Percentiles rank a stretch among this genome's conserved stretches.
phyloP scores from a whole-genome alignment of 2,797 vertebrate genomes.

The Thamnophis elegans region DNA sequence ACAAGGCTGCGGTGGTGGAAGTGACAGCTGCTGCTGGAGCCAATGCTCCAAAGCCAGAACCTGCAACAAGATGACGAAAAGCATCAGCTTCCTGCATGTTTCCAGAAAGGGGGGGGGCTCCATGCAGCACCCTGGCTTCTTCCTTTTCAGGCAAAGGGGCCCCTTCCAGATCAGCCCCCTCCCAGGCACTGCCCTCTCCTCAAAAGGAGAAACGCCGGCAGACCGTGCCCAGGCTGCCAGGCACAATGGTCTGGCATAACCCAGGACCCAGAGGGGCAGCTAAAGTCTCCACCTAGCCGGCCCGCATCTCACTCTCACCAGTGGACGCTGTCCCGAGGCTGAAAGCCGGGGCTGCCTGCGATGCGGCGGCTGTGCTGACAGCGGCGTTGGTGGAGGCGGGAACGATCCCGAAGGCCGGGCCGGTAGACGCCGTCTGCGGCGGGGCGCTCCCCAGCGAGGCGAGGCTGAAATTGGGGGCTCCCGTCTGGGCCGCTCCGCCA shows the following conservation, averaged over 20 bases:
- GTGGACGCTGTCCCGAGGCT: slow-evolving; percentile 62
- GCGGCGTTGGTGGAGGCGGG: slow-evolving; percentile 32
- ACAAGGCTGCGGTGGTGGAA: slow-evolving; percentile 53
- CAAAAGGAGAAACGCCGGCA: background rate
- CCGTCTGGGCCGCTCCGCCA: slow-evolving; percentile 11
- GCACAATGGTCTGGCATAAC: background rate
- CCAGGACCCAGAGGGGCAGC: accelerated
- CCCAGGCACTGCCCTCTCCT: background rate
- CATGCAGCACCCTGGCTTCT: background rate
- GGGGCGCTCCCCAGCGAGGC: slow-evolving; percentile 29
- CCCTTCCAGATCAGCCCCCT: background rate
- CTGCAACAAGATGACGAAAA: slow-evolving; percentile 33
- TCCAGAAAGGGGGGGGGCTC: background rate
- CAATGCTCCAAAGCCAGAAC: slow-evolving; percentile 53
- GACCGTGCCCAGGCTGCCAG: background rate
- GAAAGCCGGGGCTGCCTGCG: slow-evolving; percentile 66
- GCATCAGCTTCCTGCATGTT: too few relatives aligned
- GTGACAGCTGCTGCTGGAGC: slow-evolving; percentile 40
- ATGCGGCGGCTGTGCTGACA: slow-evolving; percentile 32
- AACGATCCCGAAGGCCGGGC: slow-evolving; percentile 55
- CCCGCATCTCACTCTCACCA: slow-evolving; percentile 44
- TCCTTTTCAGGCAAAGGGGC: background rate
- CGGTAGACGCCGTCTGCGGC: background rate
- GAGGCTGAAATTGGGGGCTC: slow-evolving; percentile 30
- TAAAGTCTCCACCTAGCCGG: background rate